Percentiles rank a stretch among this genome's conserved stretches.
phyloP scores from a whole-genome alignment of 2,797 vertebrate genomes.

The Microcaecilia unicolor region DNA sequence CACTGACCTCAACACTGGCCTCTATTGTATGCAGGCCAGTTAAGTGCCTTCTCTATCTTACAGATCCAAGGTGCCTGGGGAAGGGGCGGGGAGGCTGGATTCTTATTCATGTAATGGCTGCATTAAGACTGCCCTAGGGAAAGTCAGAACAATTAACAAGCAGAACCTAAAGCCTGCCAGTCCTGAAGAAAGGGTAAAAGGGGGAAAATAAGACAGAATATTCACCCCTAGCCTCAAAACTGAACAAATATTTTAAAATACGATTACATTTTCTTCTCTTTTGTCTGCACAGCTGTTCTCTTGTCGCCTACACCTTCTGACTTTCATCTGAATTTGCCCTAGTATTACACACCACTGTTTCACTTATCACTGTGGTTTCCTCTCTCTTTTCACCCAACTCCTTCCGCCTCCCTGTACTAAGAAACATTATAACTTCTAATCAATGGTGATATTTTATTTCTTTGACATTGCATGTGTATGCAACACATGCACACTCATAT shows the following conservation, averaged over 20 bases:
- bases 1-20: constrained; percentile 56
- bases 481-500: too few species aligned
- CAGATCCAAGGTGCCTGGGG: constrained; percentile 57
- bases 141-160: constrained; percentile 55
- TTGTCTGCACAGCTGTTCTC: too few species aligned
- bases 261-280: too few species aligned
- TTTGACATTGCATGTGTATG: too few species aligned
- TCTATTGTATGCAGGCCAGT: constrained; percentile 32
- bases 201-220: constrained; percentile 7
- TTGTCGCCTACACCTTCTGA: too few species aligned
- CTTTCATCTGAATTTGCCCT: too few species aligned
- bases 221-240: constrained; percentile 4
- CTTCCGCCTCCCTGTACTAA: too few species aligned
- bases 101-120: constrained; percentile 45
- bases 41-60: constrained; percentile 38
- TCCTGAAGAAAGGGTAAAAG: constrained; percentile 20
- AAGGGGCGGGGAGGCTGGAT: constrained; percentile 42
- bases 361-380: too few species aligned
- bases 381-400: too few species aligned
- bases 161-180: constrained; percentile 41
- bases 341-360: too few species aligned
- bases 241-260: constrained; percentile 25
- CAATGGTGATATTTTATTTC: constrained; percentile 12
- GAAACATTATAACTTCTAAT: constrained; percentile 28
- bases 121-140: constrained; percentile 48